Evolutionary conservation across 2,113 vertebrate species (phyloP), one percentile per base, ranked within the genome.

Genomic region (Zosterops japonicus): DNA sequence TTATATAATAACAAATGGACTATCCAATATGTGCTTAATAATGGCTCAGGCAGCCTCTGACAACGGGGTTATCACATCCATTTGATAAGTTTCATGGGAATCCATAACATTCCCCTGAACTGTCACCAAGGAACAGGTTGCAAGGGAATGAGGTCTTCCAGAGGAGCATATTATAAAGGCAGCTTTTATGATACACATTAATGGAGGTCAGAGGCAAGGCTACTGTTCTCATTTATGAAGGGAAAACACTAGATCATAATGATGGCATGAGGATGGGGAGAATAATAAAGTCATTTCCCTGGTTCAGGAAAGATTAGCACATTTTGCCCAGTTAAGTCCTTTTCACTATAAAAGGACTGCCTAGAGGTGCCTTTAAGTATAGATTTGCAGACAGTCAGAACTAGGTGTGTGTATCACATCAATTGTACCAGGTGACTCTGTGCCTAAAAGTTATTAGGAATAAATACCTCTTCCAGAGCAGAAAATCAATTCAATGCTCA

Each of bases 191-290:
- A 89, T 60, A 39, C 8, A 85, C 44, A 25, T 81, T 88, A 80
- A 80, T 44, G 33, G 92, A 92, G 95, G 94, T 89, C 89, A 96
- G 78, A 89, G 80, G 23, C 77, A 96, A 61, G 65, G 94, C 94
- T 72, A 70, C 89, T 27, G 39, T 56, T 91, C 85, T 94, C 89
- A 64, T 94, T 83, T 75, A 74, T 35, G 70, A 88, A 78, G 60
- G 49, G 36, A 95, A 93, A 85, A 65, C 75, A 80, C 35, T 55
- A 87, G 59, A 93, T 87, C 91, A 80, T 72, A 83, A 87, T 19
- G 89, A 87, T 74, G 76, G 84, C 87, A 94, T 5, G 20, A 74
- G 77, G 75, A 94, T 4, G 27, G 50, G 64, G 55, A 89, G 90
- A 83, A 80, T 80, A 85, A 79, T 94, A 44, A 92, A 92, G 68